Evolutionary conservation across 2,888 invertebrate species (phyloP), one percentile per base, ranked within the genome.

Genomic region (Epistrophe grossulariae): DNA sequence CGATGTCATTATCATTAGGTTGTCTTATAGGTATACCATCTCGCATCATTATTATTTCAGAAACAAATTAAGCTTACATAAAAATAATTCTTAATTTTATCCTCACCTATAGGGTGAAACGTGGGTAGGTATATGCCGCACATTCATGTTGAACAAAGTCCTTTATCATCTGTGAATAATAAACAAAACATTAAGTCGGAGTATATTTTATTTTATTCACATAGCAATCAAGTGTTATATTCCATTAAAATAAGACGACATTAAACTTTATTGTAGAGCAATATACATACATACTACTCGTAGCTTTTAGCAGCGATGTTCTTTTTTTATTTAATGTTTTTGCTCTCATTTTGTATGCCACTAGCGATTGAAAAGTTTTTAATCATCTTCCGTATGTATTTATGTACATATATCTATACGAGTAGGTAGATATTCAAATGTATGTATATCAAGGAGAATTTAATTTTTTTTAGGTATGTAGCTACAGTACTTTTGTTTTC

Each of bases 261-360:
- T 24, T 19, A 60, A 60, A 60, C 19, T 60, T 60, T 60, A 60
- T 60, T 60, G 60, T 60, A 40, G 60, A 40, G 17, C 31, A 40
- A n/a, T 45, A 45, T n/a, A 13, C 7, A 2, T 1, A 9, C 40
- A 31, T 7, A 0, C 4, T 43, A n/a, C n/a, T n/a, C n/a, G n/a
- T n/a, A n/a, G n/a, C n/a, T n/a, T n/a, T n/a, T n/a, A 45, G 9
- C 60, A 40, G 38, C 7, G 40, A 60, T 60, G 60, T 60, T 40
- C 60, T 40, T 48, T 40, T 57, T 24, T 24, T 24, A 24, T 24
- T 60, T 60, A 35, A 60, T 60, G 19, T 60, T n/a, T 72, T 73
- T 73, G 60, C 38, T 66, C 78, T 78, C 82, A 83, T 83, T 83
- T 78, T 38, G 72, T 73, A 83, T 83, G 82, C 82, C 43, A 78